Evolutionary conservation across 2,113 vertebrate genomes (phyloP).

Genomic region (Calypte anna): DNA sequence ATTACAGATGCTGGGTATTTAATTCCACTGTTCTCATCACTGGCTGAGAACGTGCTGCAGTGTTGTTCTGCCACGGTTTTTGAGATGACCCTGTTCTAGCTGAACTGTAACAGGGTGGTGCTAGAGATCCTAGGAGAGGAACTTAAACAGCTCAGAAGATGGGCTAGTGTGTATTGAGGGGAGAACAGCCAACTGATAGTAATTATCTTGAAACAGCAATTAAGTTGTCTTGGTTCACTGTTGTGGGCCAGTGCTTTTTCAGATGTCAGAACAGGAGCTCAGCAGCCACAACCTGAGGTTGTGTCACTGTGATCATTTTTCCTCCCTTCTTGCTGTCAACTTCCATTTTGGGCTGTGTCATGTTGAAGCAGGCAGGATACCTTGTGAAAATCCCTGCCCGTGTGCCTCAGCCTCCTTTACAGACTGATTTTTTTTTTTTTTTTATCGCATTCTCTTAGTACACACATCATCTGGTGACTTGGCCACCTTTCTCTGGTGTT

Average conservation of each 20-base stretch:
- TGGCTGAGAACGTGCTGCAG: neutral
- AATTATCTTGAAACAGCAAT: neutral
- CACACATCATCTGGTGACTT: neutral
- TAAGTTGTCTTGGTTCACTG: conserved; percentile 22
- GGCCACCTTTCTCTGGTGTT: neutral
- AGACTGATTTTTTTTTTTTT: neutral
- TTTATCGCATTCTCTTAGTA: neutral
- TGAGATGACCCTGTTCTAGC: neutral
- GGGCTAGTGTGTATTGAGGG: neutral
- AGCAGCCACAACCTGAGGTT: neutral
- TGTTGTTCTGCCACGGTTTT: neutral
- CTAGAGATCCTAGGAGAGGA: neutral
- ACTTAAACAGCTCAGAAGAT: neutral
- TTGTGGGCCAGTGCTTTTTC: conserved; percentile 27
- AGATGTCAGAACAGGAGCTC: neutral
- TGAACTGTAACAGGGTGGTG: neutral
- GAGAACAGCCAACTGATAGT: neutral
- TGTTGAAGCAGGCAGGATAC: neutral
- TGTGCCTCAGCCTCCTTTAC: neutral
- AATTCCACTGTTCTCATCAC: neutral
- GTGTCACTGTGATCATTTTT: neutral
- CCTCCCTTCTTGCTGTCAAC: neutral
- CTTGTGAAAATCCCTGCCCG: neutral
- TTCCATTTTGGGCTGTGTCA: neutral
- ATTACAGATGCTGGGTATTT: neutral